A percentile compares a stretch with the other conserved stretches of the same genome.
phyloP scores from a whole-genome alignment of 2,888 invertebrate genomes.

The Melieria crassipennis region DNA sequence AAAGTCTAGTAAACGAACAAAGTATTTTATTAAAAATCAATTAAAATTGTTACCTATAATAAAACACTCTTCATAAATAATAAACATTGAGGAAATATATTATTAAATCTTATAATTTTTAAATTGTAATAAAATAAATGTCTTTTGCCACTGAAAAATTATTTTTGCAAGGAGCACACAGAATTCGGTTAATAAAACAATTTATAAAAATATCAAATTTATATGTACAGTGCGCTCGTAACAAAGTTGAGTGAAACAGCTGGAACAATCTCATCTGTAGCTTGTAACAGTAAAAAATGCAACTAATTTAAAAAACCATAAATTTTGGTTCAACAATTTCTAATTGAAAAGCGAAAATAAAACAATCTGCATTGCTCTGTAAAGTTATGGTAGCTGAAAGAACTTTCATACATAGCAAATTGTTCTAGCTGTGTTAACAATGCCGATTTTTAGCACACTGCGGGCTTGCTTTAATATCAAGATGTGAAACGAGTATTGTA shows the following conservation, averaged over 20 bases:
- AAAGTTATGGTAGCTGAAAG: too few species aligned
- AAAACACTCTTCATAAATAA: background rate
- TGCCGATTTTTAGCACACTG: constrained; percentile 6
- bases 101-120: constrained; percentile 12
- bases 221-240: constrained; percentile 23
- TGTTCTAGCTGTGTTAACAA: too few species aligned
- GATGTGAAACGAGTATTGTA: constrained; percentile 22
- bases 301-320: constrained; percentile 27
- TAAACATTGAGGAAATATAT: background rate
- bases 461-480: constrained; percentile 15
- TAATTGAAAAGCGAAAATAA: constrained; percentile 25
- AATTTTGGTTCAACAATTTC: constrained; percentile 21
- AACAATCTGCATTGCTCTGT: constrained; percentile 15
- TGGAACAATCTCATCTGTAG: constrained; percentile 11
- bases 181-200: constrained; percentile 18
- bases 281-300: constrained; percentile 28
- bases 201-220: constrained; percentile 29
- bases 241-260: constrained; percentile 5
- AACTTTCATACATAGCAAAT: too few species aligned
- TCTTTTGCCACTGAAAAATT: constrained; percentile 21
- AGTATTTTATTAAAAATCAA: too few species aligned
- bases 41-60: background rate
- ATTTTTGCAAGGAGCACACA: constrained; percentile 16
- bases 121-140: constrained; percentile 24
- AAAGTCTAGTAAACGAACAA: too few species aligned